Evolutionary conservation across 2,797 vertebrate species (phyloP), one percentile per base, ranked within the genome.

Genomic region (Onychomys leucogaster): DNA sequence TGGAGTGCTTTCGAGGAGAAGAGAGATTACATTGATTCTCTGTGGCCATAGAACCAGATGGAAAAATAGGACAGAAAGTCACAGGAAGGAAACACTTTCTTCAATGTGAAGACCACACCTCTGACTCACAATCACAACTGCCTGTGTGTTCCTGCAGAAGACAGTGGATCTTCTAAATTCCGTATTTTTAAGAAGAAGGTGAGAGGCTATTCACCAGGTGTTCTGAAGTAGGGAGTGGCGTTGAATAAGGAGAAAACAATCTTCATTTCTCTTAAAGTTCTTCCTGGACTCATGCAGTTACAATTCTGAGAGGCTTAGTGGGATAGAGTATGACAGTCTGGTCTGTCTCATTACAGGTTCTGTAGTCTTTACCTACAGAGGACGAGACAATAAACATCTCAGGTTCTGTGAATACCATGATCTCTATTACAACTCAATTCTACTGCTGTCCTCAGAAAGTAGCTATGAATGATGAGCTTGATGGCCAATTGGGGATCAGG

Each of bases 181-280:
- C 17, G 57, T 16, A 69, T 32, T 83, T 94, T 93, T 13, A 16
- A 93, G 69, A 0, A 80, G 71, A 84, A 76, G 21, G 14, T 63
- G 19, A 76, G 41, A 19, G 29, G 17, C 21, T 41, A 90, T 13
- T 92, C n/a, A 59, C 11, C 25, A 46, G 12, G 84, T 93, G 46
- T 67, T 89, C 61, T 91, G 13, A 73, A 94, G 14, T 16, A 90
- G 89, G 14, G 13, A 55, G 37, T 55, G 65, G 5, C 5, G 0
- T n/a, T 87, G 49, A 19, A 13, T 52, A 87, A 27, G 82, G 34
- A 90, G 93, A 43, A 59, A 21, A 19, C 59, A 59, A 52, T 23
- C 65, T 57, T 85, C 91, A 91, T 67, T 94, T 63, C 6, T 69
- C 41, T 76, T 71, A 85, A 92, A 52, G n/a, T 52, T 93, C 52